Evolutionary conservation across 2,888 invertebrate species (phyloP), one percentile per base, ranked within the genome.

Genomic region (Drosophila planitibia): DNA sequence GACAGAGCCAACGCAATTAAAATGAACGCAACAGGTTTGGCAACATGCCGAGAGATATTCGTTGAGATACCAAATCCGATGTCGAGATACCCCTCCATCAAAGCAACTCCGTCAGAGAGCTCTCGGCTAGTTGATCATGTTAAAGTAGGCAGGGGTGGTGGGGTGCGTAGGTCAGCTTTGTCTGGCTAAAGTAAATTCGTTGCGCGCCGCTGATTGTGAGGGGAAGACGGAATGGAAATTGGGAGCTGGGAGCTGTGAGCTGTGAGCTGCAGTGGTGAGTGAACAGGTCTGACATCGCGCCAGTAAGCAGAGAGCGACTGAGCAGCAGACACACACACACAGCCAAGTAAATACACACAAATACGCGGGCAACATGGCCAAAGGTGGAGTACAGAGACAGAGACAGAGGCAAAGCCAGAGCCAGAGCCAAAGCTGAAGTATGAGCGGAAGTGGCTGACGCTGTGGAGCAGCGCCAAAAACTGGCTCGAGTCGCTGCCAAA

Each of bases 11-110:
- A 65, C 65, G 63, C 66, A 79, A 71, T 79, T 73, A 67, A 74
- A 79, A 66, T 62, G 54, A 74, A 65, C 80, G 72, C 68, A 82
- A 82, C 82, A 76, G 83, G 82, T 82, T 82, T 82, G 81, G 71
- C 81, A 79, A 81, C 79, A 71, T 71, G 62, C 62, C 81, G 69
- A 76, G 74, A 79, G 76, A 69, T 59, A 60, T 64, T 62, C 47
- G 71, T 44, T 51, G 54, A 78, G 54, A 53, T 57, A 64, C 54
- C 39, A 63, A 71, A 58, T 59, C 54, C 53, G 73, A 74, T 62
- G 49, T 33, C 16, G 51, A 59, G 51, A 68, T 67, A 63, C 64
- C 65, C 53, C 67, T 41, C 51, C 35, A 51, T 35, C 69, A 37
- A 12, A 28, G 14, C 44, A 28, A 49, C 39, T 37, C 33, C 39